A percentile compares a stretch with the other conserved stretches of the same genome.
Evolutionary conservation across 2,113 vertebrate genomes (phyloP).

Genomic region (Dendropsophus ebraccatus): DNA sequence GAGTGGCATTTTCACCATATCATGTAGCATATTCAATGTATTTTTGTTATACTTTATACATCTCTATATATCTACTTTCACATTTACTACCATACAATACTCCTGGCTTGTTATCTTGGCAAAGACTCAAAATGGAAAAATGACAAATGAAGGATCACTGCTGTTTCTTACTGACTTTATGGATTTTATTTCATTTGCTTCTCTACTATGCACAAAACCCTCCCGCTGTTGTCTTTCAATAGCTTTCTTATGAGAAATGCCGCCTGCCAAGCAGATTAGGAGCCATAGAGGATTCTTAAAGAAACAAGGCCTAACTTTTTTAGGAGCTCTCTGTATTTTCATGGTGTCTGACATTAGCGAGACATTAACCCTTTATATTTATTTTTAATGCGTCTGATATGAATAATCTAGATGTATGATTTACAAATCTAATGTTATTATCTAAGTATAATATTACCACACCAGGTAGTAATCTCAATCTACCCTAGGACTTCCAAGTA

Average conservation of each 20-base stretch:
- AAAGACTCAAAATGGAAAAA: neutral
- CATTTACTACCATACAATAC: neutral
- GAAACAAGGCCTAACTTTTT: too few species aligned
- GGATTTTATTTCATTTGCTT: neutral
- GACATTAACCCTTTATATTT: neutral
- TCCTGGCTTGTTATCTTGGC: neutral
- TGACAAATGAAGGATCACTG: constrained; percentile 4
- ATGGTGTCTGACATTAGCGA: neutral
- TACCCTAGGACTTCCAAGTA: neutral
- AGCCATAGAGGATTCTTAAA: neutral
- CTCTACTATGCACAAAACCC: neutral
- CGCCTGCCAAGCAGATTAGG: neutral
- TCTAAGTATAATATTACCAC: neutral
- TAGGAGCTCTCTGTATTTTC: neutral
- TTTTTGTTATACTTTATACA: neutral
- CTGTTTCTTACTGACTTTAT: neutral
- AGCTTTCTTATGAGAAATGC: neutral
- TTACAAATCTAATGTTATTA: neutral
- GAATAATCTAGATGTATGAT: neutral
- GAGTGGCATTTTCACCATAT: too few species aligned
- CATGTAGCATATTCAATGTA: neutral
- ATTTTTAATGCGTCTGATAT: neutral
- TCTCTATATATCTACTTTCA: neutral
- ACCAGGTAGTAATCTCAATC: neutral
- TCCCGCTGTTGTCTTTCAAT: constrained; percentile 4